These are phyloP conservation scores for Tuberolachnus salignus DNA, from an alignment of 2,888 invertebrate genomes.

Conservation along the genomic window DNA sequence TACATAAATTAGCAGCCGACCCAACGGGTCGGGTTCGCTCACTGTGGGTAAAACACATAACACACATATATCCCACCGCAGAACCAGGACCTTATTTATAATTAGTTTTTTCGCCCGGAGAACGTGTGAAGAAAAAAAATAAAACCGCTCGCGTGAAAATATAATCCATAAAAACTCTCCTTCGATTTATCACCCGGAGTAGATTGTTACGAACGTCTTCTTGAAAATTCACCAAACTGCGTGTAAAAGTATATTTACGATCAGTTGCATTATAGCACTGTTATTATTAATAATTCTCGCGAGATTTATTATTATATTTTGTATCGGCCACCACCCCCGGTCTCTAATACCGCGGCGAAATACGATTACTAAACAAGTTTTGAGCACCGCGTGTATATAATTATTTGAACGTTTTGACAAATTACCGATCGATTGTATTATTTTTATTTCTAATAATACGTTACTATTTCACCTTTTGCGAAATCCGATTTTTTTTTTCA, in stretches of 20 bases:
- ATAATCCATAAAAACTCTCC: not conserved
- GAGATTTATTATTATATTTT: too few species aligned
- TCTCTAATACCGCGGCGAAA: too few species aligned
- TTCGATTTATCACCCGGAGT: not conserved
- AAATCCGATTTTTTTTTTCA: too few species aligned
- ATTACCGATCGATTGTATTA: not conserved
- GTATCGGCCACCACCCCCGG: too few species aligned
- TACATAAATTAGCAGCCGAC: constrained; percentile 1
- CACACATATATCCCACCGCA: not conserved
- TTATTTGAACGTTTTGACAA: too few species aligned
- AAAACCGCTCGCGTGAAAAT: not conserved
- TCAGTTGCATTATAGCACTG: not conserved
- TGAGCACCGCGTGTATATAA: too few species aligned
- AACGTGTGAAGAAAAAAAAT: not conserved
- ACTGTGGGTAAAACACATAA: not conserved
- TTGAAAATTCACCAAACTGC: not conserved
- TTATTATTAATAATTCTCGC: not conserved
- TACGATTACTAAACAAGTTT: too few species aligned
- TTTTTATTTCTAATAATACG: not conserved
- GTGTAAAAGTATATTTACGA: not conserved
- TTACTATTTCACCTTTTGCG: too few species aligned
- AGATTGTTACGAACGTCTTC: not conserved
- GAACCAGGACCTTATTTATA: not conserved
- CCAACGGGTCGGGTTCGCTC: not conserved
- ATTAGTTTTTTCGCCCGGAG: not conserved